These are phyloP conservation scores for Drosophila burlai DNA, from an alignment of 1,140 invertebrate genomes.

Conservation along the genomic window DNA sequence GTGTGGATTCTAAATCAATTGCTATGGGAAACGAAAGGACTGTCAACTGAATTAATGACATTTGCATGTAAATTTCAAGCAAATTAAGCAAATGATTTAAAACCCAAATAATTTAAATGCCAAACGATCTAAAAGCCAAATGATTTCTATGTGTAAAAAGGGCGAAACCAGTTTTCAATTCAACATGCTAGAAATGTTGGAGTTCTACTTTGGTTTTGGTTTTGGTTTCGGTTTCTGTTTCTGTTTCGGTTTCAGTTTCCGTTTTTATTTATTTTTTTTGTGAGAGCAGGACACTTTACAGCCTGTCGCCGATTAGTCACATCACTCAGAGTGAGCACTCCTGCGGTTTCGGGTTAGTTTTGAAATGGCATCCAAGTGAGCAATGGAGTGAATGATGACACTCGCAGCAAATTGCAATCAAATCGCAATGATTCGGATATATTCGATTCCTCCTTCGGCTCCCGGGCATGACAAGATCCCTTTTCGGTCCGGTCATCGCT, in stretches of 20 bases:
- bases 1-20: background rate
- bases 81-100: slow-evolving; percentile 76
- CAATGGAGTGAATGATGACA: slow-evolving; percentile 65
- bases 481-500: slow-evolving; percentile 58
- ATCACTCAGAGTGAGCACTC: slow-evolving; percentile 69
- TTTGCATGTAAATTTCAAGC: slow-evolving; percentile 69
- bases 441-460: slow-evolving; percentile 12
- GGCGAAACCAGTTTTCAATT: slow-evolving; percentile 68
- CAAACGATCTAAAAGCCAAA: slow-evolving; percentile 23
- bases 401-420: slow-evolving; percentile 69
- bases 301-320: slow-evolving; percentile 72
- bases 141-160: slow-evolving; percentile 71
- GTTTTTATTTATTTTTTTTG: slow-evolving; percentile 7
- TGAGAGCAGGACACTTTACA: slow-evolving; percentile 48
- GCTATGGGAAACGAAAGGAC: slow-evolving; percentile 24
- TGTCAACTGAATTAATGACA: slow-evolving; percentile 65
- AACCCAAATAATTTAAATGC: slow-evolving; percentile 57
- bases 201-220: background rate
- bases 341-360: slow-evolving; percentile 34
- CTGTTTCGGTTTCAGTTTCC: background rate
- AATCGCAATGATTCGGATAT: slow-evolving; percentile 48
- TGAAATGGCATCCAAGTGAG: slow-evolving; percentile 3
- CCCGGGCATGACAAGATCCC: slow-evolving; percentile 60
- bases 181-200: slow-evolving; percentile 15
- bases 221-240: background rate